Evolutionary conservation across 2,113 vertebrate genomes (phyloP).

Genomic region (Eublepharis macularius): DNA sequence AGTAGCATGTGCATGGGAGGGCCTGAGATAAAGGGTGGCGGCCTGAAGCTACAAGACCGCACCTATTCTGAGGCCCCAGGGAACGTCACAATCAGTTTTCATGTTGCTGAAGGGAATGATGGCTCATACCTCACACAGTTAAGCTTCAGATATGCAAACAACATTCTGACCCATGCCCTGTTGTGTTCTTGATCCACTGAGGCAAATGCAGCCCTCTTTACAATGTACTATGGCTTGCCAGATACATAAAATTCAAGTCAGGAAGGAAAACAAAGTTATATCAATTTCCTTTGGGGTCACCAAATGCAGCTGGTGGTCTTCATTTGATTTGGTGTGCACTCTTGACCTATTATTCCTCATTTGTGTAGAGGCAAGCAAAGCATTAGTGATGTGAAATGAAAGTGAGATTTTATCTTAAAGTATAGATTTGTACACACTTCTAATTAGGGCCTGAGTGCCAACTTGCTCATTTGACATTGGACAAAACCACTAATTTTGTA

Average conservation of each 20-base stretch:
- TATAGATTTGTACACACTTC: neutral
- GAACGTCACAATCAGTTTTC: too few relatives aligned
- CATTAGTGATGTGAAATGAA: neutral
- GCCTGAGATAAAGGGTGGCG: too few relatives aligned
- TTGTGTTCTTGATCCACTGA: too few relatives aligned
- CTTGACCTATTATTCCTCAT: neutral
- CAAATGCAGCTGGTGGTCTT: neutral
- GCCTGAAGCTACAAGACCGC: too few relatives aligned
- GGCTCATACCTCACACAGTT: neutral
- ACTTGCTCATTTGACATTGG: neutral
- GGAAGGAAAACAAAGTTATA: neutral
- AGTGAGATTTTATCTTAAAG: neutral
- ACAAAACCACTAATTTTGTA: constrained; percentile 1
- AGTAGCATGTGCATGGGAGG: too few relatives aligned
- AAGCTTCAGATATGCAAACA: neutral
- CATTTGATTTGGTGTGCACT: neutral
- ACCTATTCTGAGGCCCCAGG: too few relatives aligned
- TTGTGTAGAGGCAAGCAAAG: neutral
- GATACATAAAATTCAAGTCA: too few relatives aligned
- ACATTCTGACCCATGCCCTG: too few relatives aligned
- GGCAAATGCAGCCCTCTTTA: too few relatives aligned
- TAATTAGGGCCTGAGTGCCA: neutral
- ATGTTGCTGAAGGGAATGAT: neutral
- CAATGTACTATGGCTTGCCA: too few relatives aligned
- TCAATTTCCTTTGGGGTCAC: neutral